Conservation (phyloP, 2,797 vertebrate species). For the Peromyscus attwateri region DNA sequence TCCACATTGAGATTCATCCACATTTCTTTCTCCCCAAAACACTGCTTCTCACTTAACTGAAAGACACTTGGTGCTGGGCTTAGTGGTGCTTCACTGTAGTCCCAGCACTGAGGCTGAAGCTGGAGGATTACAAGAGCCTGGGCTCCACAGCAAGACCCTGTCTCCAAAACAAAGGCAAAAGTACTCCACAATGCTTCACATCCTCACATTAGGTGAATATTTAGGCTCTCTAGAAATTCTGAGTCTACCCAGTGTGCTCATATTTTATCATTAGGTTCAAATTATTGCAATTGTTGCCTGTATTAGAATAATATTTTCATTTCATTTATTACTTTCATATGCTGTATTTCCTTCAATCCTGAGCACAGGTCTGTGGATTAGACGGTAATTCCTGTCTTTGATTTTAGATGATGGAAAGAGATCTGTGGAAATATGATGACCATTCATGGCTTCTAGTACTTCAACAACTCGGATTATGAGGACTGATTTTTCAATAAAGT, state of each 20-base stretch:
- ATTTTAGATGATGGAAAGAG: background rate
- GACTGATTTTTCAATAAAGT: background rate
- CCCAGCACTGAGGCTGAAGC: background rate
- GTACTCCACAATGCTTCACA: background rate
- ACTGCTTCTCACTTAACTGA: constrained; percentile 4
- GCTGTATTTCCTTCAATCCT: constrained; percentile 4
- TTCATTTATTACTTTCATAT: background rate
- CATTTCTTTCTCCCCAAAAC: background rate
- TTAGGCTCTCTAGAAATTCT: background rate
- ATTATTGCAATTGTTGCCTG: background rate
- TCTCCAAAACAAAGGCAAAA: background rate
- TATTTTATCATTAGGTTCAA: constrained; percentile 26
- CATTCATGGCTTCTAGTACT: background rate
- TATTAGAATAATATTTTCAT: constrained; percentile 6
- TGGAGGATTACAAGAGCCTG: background rate
- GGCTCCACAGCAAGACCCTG: too few species aligned
- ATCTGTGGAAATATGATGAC: background rate
- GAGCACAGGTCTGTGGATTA: background rate
- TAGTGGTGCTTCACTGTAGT: background rate
- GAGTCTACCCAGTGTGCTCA: background rate
- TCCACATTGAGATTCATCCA: constrained; percentile 1
- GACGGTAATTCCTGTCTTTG: background rate
- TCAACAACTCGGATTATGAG: background rate
- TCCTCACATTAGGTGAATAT: constrained; percentile 27
- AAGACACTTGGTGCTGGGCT: background rate